Base-by-base conservation (phyloP, 2,797 vertebrate species). In the Bradypodion ventrale region DNA sequence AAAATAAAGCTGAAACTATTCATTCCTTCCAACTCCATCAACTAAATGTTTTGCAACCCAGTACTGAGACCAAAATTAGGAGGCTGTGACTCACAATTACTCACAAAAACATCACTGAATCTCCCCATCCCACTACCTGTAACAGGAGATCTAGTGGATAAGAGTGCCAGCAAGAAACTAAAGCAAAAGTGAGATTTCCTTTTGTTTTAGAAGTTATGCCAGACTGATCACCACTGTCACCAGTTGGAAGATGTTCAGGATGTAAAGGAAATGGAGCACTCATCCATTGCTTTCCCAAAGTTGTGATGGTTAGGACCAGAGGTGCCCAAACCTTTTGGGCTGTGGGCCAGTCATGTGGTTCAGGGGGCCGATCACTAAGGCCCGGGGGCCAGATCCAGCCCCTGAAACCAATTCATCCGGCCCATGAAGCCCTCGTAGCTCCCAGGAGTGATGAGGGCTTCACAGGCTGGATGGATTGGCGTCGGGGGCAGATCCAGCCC, bases 1-100 rank as follows among this genome's bases (percentile, higher is more conserved):
- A 80, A 81, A 88, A 32, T 13, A 59, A 59, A 25, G 8, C 75
- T 16, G 2, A 90, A 90, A 78, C 91, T 85, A 81, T 27, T 92
- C 80, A 83, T 79, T 65, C 74, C 85, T 69, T 13, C 63, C 74
- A 60, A 62, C 5, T 77, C 40, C 86, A 75, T 69, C 5, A 49
- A 23, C 56, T 77, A 86, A 69, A 76, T 88, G 85, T 90, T 92
- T 93, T 83, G 80, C 89, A 93, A 92, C 21, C 77, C 74, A 82
- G 80, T 84, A 27, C 80, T 80, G 80, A 70, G 72, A 5, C 77
- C 80, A 73, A 88, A 90, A 90, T 16, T 42, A 77, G 0, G 23
- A 32, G 52, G 27, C 85, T 87, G 84, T 88, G 40, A 42, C 9
- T 46, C n/a, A 19, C 49, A 35, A 82, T 75, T 4, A 29, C 21